Conservation (phyloP, 2,797 vertebrate species). For the Poliocrania exsul region DNA sequence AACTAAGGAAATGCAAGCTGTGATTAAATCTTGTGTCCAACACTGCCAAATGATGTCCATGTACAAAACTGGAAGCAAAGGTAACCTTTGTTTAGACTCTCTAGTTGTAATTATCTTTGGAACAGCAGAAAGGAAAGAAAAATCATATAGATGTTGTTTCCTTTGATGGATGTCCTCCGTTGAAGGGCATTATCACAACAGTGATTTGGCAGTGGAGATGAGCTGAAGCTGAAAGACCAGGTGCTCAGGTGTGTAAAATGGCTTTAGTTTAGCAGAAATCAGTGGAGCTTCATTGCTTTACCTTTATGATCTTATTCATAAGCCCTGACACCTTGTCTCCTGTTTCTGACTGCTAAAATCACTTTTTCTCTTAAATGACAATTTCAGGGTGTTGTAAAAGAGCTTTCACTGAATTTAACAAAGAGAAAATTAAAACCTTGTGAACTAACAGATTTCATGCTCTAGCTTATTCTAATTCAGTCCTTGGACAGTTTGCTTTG, state of each 20-base stretch:
- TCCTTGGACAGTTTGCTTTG: background rate
- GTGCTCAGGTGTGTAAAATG: constrained; percentile 24
- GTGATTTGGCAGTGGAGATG: background rate
- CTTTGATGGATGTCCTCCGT: background rate
- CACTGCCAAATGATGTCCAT: background rate
- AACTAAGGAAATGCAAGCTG: background rate
- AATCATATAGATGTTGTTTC: background rate
- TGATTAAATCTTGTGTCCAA: background rate
- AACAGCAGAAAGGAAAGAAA: background rate
- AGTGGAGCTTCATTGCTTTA: background rate
- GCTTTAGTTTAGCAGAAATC: background rate
- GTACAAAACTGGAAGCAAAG: background rate
- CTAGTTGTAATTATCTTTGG: background rate
- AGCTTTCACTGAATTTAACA: background rate
- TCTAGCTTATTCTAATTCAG: background rate
- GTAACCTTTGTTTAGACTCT: background rate
- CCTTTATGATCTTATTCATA: background rate
- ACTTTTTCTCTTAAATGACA: background rate
- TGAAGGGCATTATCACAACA: background rate
- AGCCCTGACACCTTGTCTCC: background rate
- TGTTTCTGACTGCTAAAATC: background rate
- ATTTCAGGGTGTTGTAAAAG: background rate
- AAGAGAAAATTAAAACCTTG: background rate
- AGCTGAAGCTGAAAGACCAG: constrained; percentile 14
- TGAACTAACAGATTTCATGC: background rate